A percentile compares a stretch with the other conserved stretches of the same genome.
Evolutionary conservation across 2,113 vertebrate genomes (phyloP).

Genomic region (Chinchilla lanigera): DNA sequence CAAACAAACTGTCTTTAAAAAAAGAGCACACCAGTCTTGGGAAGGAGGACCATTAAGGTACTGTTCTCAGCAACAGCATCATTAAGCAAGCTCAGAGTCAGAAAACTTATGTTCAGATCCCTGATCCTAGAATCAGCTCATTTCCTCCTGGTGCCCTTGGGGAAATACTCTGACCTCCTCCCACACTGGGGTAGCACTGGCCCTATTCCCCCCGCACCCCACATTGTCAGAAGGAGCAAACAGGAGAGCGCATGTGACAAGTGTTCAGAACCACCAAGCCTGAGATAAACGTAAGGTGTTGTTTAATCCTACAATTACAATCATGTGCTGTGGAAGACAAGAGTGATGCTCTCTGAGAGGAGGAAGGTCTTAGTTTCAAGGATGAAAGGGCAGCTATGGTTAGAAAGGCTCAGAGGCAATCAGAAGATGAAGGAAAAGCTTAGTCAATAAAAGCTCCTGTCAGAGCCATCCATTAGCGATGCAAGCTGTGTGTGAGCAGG

Average conservation of each 20-base stretch:
- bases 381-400: neutral
- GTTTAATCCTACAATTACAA: neutral
- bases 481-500: neutral
- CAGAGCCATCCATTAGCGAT: neutral
- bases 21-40: neutral
- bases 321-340: neutral
- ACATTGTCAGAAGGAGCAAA: neutral
- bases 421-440: slow-evolving; percentile 39
- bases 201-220: neutral
- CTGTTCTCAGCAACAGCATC: neutral
- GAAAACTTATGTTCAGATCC: neutral
- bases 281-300: neutral
- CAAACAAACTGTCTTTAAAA: no score
- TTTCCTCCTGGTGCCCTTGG: neutral
- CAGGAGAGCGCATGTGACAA: neutral
- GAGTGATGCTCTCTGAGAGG: neutral
- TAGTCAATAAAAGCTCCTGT: neutral
- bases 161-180: neutral
- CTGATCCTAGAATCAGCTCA: neutral
- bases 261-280: neutral
- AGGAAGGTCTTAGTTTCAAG: neutral
- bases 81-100: neutral
- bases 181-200: no score
- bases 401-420: slow-evolving; percentile 28
- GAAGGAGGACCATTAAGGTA: neutral